phyloP scores from a whole-genome alignment of 2,113 vertebrate genomes.

The Pseudolaguvia tuberculata region DNA sequence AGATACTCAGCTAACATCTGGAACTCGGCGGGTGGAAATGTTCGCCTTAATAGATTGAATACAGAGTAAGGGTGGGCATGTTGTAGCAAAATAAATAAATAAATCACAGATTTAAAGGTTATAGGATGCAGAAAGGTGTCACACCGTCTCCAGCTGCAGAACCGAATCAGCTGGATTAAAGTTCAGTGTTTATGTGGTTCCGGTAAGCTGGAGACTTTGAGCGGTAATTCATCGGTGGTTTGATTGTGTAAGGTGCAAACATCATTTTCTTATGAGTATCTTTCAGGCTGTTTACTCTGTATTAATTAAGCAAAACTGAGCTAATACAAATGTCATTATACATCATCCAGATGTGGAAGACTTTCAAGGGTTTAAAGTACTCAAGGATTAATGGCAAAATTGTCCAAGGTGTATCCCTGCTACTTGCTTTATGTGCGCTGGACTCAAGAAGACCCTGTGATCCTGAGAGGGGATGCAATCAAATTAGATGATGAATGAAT shows the following conservation, averaged over 20 bases:
- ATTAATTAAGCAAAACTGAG: slow-evolving; percentile 31
- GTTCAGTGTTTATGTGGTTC: neutral
- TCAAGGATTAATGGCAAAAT: slow-evolving; percentile 30
- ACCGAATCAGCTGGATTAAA: neutral
- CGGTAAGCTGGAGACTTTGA: neutral
- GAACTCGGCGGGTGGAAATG: neutral
- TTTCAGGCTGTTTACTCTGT: slow-evolving; percentile 8
- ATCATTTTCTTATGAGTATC: slow-evolving; percentile 23
- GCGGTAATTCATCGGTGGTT: neutral
- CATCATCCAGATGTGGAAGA: slow-evolving; percentile 21
- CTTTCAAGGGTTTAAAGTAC: neutral
- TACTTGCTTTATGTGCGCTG: too few species aligned
- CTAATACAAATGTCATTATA: slow-evolving; percentile 23
- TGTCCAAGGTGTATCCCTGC: too few species aligned
- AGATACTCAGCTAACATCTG: slow-evolving; percentile 1
- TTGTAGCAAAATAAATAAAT: neutral
- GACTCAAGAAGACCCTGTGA: too few species aligned
- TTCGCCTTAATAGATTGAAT: neutral
- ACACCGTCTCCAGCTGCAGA: neutral
- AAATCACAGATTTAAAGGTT: neutral
- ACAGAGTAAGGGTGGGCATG: neutral
- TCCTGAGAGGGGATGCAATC: too few species aligned
- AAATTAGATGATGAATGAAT: too few species aligned
- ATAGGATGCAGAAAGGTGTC: neutral
- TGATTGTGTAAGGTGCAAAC: neutral